A percentile compares a stretch with the other conserved stretches of the same genome.
Conservation (phyloP, 2,888 invertebrate species). For the Agrenia bidenticulata region DNA sequence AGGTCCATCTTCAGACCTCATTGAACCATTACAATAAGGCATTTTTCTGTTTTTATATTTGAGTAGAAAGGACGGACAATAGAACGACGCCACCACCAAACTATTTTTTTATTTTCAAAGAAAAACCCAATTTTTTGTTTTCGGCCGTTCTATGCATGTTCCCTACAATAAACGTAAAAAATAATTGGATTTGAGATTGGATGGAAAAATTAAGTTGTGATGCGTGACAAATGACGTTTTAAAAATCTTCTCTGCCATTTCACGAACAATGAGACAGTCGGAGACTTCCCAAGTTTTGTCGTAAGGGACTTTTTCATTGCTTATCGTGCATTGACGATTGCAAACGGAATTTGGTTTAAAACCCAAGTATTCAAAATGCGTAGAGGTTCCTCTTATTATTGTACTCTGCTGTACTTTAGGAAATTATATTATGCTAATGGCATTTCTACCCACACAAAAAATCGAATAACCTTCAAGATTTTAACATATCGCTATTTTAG, state of each 20-base stretch:
- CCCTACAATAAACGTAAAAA: slow-evolving; percentile 47
- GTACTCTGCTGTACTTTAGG: too few relatives aligned
- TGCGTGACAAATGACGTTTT: slow-evolving; percentile 50
- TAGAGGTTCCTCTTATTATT: too few relatives aligned
- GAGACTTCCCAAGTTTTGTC: slow-evolving; percentile 18
- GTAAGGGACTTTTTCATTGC: slow-evolving; percentile 8
- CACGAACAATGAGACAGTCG: slow-evolving; percentile 22
- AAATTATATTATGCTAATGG: too few relatives aligned
- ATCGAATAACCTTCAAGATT: too few relatives aligned
- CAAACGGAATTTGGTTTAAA: background rate
- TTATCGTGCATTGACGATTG: slow-evolving; percentile 1
- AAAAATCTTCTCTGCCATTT: slow-evolving; percentile 23
- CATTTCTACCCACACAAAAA: too few relatives aligned
- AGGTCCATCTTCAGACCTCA: slow-evolving; percentile 11
- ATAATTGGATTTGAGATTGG: slow-evolving; percentile 51
- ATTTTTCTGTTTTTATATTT: background rate
- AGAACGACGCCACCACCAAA: slow-evolving; percentile 11
- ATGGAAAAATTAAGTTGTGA: slow-evolving; percentile 50
- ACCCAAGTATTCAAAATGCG: too few relatives aligned
- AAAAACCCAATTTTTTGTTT: slow-evolving; percentile 22
- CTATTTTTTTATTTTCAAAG: slow-evolving; percentile 13
- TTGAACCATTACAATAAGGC: slow-evolving; percentile 7
- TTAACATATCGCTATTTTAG: too few relatives aligned
- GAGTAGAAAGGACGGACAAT: slow-evolving; percentile 13
- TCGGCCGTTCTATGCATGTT: slow-evolving; percentile 27